Conservation (phyloP, 1,140 invertebrate species). For the Leptopilina clavipes region DNA sequence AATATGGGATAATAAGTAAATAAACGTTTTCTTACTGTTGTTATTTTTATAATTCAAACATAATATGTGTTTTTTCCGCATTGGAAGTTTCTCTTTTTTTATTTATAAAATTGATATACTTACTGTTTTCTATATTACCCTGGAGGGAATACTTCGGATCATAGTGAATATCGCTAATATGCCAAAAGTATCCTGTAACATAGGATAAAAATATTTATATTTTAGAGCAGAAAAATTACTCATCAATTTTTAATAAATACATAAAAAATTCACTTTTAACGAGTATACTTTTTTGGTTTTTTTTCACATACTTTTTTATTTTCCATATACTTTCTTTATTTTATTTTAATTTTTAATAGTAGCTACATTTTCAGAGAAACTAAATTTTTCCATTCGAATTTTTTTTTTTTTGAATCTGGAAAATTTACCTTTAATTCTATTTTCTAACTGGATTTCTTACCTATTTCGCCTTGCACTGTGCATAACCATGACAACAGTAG, state of each 20-base stretch:
- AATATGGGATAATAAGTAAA: background rate
- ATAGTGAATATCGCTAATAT: slow-evolving; percentile 93
- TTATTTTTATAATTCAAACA: background rate
- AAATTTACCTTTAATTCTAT: too few relatives aligned
- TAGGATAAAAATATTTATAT: slow-evolving; percentile 30
- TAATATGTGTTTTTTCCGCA: background rate
- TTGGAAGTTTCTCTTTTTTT: background rate
- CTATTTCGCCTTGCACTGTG: slow-evolving; percentile 69
- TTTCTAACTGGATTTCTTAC: slow-evolving; percentile 50
- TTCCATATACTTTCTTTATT: too few relatives aligned
- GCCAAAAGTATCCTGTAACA: slow-evolving; percentile 93
- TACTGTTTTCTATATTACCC: slow-evolving; percentile 83
- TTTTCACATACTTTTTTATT: too few relatives aligned
- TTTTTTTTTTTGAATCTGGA: background rate
- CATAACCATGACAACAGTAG: slow-evolving; percentile 70
- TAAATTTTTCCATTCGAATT: too few relatives aligned
- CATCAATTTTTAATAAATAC: too few relatives aligned
- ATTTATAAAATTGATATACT: slow-evolving; percentile 66
- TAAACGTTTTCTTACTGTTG: background rate
- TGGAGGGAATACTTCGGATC: slow-evolving; percentile 85
- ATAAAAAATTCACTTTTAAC: too few relatives aligned
- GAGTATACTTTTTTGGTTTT: too few relatives aligned
- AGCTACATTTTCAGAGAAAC: too few relatives aligned
- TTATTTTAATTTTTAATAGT: too few relatives aligned
- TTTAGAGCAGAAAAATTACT: too few relatives aligned